These are phyloP conservation scores for Pocillopora meandrina DNA, from an alignment of 92 coral and sea anemone species.

Conservation along the genomic window DNA sequence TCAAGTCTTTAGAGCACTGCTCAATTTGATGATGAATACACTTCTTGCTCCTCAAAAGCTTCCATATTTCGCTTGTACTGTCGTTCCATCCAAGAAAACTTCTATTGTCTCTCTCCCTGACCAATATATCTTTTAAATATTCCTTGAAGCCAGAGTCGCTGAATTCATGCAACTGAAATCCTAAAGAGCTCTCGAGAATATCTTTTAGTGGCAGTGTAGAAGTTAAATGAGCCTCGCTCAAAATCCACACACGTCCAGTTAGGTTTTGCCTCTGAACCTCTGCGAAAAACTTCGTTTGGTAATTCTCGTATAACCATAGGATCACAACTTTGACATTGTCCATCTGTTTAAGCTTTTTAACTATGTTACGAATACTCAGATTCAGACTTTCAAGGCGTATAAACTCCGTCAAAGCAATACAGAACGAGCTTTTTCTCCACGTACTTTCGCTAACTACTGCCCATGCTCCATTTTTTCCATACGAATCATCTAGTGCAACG, in stretches of 20 bases:
- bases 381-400: neutral
- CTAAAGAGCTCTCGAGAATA: neutral
- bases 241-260: neutral
- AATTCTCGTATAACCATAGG: neutral
- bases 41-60: no score
- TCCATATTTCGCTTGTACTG: neutral
- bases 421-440: neutral
- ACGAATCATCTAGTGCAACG: slow-evolving; percentile 6
- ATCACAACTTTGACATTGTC: slow-evolving; percentile 6
- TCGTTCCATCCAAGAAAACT: neutral
- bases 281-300: neutral
- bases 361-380: neutral
- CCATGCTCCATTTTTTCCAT: slow-evolving; percentile 6
- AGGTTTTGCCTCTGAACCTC: slow-evolving; percentile 7
- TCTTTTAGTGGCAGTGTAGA: neutral
- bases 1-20: neutral
- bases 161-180: neutral
- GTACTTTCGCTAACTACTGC: neutral
- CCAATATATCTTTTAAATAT: neutral
- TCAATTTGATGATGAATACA: neutral
- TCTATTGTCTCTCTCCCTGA: neutral
- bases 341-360: neutral
- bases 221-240: neutral
- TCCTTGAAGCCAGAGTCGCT: neutral
- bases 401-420: slow-evolving; percentile 10